Evolutionary conservation across 2,888 invertebrate species (phyloP).

Genomic region (Trimorus sp.): DNA sequence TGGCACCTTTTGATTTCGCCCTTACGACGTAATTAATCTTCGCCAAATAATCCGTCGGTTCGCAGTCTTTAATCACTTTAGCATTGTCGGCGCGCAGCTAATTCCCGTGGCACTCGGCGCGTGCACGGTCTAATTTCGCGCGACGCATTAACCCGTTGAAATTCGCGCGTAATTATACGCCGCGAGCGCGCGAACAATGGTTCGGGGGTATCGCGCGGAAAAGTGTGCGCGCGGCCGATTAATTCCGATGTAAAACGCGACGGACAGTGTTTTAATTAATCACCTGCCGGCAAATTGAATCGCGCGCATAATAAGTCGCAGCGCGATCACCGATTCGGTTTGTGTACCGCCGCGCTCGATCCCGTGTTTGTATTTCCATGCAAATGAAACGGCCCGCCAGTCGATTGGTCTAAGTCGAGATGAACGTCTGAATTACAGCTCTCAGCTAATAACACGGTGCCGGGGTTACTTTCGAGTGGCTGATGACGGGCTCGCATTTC

Average conservation of each 20-base stretch:
- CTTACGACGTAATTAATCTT: constrained; percentile 47
- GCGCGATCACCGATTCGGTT: too few species aligned
- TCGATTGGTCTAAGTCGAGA: constrained; percentile 8
- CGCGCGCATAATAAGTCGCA: too few species aligned
- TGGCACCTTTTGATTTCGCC: constrained; percentile 53
- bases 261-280: background rate
- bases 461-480: constrained; percentile 14
- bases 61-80: constrained; percentile 34
- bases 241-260: background rate
- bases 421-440: constrained; percentile 22
- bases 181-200: background rate
- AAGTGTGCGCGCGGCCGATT: background rate
- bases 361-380: constrained; percentile 21
- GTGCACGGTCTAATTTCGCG: constrained; percentile 7
- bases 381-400: constrained; percentile 18
- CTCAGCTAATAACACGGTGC: constrained; percentile 13
- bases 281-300: too few species aligned
- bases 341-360: background rate
- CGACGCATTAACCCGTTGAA: background rate
- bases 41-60: constrained; percentile 38
- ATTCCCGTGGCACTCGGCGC: constrained; percentile 15
- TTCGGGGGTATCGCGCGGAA: background rate
- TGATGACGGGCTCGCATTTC: constrained; percentile 10
- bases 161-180: background rate
- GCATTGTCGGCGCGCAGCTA: constrained; percentile 5